Evolutionary conservation across 2,113 vertebrate species (phyloP), one percentile per base, ranked within the genome.

Genomic region (Pteruthius melanotis): DNA sequence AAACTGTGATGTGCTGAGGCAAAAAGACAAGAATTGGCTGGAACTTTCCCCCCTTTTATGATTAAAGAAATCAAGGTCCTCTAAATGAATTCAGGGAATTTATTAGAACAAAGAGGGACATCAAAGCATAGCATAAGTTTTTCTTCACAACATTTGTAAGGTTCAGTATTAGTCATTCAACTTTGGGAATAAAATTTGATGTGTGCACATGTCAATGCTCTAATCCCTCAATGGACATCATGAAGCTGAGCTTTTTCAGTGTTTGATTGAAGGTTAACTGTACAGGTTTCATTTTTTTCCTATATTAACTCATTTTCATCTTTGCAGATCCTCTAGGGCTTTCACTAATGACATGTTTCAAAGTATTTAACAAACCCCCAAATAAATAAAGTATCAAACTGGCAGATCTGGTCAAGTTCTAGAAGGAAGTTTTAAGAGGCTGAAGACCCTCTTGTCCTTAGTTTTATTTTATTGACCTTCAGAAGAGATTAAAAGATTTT

Each of bases 31-130:
- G 42, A 33, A 10, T 60, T 24, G 12, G 20, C 23, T 89, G n/a
- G 27, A 87, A 66, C 42, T 74, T 68, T 53, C 19, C 26, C 60
- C 40, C 12, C 83, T 57, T 44, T 47, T 49, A 86, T 69, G 52
- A 65, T 87, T 83, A 89, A 91, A 92, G 85, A 93, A 93, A 79
- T 84, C 79, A 93, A 95, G 90, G 90, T 94, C 61, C 82, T 40
- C 63, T 59, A 59, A 79, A 80, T 85, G 57, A 89, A 94, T 93
- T 90, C 74, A 65, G 23, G 49, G 33, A 76, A 64, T 80, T 71
- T 81, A 84, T 87, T 84, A 63, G 82, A 69, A 90, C 61, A 83
- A 69, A 95, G 78, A 89, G 39, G 69, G 45, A 61, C 68, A 91
- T 95, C 82, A 95, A 95, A 95, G 92, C 18, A 12, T n/a, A 42